phyloP scores from a whole-genome alignment of 2,113 vertebrate genomes.

The Callaeas wilsoni region DNA sequence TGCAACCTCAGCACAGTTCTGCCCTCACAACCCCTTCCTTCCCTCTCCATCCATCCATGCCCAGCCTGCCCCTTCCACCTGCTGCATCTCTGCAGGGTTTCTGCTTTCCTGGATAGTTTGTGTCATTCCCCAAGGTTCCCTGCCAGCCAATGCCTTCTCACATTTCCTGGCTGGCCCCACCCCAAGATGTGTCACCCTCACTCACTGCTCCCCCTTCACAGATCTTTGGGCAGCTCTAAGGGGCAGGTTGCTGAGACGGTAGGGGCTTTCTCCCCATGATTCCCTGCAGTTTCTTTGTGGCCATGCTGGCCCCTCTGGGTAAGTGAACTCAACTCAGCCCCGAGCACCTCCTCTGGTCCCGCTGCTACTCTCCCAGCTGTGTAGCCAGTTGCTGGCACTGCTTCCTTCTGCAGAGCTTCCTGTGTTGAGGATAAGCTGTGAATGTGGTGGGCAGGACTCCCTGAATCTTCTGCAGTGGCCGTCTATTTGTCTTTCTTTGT shows the following conservation, averaged over 20 bases:
- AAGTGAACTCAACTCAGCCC: neutral
- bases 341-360: neutral
- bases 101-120: neutral
- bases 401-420: neutral
- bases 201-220: neutral
- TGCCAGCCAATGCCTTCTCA: neutral
- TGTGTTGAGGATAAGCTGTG: too few relatives aligned
- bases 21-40: neutral
- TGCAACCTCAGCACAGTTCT: neutral
- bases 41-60: fast-evolving
- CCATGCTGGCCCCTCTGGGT: neutral
- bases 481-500: neutral
- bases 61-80: neutral
- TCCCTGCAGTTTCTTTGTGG: neutral
- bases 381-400: neutral
- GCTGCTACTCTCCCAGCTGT: neutral
- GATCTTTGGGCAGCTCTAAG: neutral
- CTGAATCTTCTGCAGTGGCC: too few relatives aligned
- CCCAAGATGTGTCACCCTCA: neutral
- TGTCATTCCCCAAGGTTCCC: neutral
- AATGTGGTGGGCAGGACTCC: neutral
- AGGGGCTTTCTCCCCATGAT: neutral
- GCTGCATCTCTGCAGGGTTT: neutral
- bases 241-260: neutral
- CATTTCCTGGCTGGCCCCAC: neutral